Conservation (phyloP, 2,888 invertebrate species). For the Andrena flavipes region DNA sequence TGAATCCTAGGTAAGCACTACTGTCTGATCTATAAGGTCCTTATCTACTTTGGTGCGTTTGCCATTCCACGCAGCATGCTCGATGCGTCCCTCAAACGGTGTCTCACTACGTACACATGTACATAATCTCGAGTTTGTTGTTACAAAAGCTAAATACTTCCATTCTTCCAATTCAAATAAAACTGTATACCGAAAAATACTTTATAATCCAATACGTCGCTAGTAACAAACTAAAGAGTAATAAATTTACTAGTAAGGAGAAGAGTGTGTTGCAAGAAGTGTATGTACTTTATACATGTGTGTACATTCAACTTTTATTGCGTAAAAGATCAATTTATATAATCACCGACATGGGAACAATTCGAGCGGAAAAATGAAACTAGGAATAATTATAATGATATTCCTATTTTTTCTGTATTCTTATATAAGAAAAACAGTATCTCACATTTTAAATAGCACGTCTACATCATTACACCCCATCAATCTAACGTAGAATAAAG, state of each 20-base stretch:
- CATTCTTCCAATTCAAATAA: background rate
- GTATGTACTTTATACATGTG: background rate
- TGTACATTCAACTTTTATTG: background rate
- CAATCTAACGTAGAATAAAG: too few relatives aligned
- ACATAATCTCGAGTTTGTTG: conserved; percentile 1
- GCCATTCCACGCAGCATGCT: conserved; percentile 65
- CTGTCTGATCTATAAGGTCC: conserved; percentile 53
- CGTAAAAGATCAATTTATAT: too few relatives aligned
- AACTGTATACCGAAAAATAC: background rate
- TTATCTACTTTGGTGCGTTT: conserved; percentile 65
- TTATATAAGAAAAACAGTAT: too few relatives aligned
- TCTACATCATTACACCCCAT: too few relatives aligned
- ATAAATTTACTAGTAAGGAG: too few relatives aligned
- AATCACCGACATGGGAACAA: too few relatives aligned
- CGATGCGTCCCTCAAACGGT: conserved; percentile 26
- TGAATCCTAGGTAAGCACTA: conserved; percentile 73
- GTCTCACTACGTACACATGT: conserved; percentile 5
- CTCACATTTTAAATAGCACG: too few relatives aligned
- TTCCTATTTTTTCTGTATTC: too few relatives aligned
- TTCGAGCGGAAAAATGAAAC: too few relatives aligned
- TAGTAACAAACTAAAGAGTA: background rate
- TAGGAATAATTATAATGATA: too few relatives aligned
- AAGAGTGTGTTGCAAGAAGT: background rate
- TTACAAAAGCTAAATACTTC: background rate
- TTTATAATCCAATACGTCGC: background rate